A percentile compares a stretch with the other conserved stretches of the same genome.
These are phyloP conservation scores for Heliconius eleuchia DNA, from an alignment of 1,140 invertebrate species.

Conservation along the genomic window DNA sequence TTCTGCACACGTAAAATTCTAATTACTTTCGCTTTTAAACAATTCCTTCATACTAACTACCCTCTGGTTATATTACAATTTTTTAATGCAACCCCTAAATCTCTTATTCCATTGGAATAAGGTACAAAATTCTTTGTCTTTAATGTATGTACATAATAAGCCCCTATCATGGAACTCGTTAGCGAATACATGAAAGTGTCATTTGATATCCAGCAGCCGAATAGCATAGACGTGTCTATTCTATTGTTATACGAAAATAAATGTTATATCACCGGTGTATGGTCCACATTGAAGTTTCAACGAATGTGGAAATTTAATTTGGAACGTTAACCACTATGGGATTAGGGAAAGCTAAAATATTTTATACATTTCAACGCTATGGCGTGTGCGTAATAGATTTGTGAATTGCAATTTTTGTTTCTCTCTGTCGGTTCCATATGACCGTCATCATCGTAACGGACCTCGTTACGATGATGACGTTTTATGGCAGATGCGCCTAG, in stretches of 20 bases:
- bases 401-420: slow-evolving; percentile 1
- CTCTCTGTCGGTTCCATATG: neutral
- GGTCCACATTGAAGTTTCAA: slow-evolving; percentile 45
- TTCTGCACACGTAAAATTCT: slow-evolving; percentile 58
- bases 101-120: slow-evolving; percentile 39
- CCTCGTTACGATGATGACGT: slow-evolving; percentile 9
- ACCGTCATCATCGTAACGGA: too few species aligned
- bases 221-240: slow-evolving; percentile 40
- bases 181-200: slow-evolving; percentile 70
- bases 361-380: neutral
- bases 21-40: slow-evolving; percentile 62
- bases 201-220: slow-evolving; percentile 68
- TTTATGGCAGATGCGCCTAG: slow-evolving; percentile 12
- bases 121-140: slow-evolving; percentile 43
- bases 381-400: neutral
- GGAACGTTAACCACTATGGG: slow-evolving; percentile 67
- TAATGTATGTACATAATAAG: slow-evolving; percentile 50
- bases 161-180: slow-evolving; percentile 68
- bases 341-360: slow-evolving; percentile 50
- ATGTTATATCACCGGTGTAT: slow-evolving; percentile 44
- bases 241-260: slow-evolving; percentile 46
- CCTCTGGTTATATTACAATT: slow-evolving; percentile 46
- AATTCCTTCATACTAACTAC: slow-evolving; percentile 68
- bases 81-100: neutral
- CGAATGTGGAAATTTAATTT: slow-evolving; percentile 69